Conservation (phyloP, 2,113 vertebrate species). For the Micronycteris hirsuta region DNA sequence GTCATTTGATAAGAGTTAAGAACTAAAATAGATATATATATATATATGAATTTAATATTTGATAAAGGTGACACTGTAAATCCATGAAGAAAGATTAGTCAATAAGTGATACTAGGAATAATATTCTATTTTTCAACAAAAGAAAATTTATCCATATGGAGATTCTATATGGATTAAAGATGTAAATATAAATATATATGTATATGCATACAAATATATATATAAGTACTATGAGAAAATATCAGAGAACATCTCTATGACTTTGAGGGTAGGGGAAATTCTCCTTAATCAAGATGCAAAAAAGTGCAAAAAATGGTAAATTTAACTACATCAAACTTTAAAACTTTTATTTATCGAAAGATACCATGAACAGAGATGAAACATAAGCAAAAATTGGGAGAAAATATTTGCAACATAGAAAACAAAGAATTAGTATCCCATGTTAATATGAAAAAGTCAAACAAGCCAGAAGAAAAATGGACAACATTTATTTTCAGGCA, state of each 20-base stretch:
- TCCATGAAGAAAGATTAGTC: not conserved
- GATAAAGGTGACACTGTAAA: not conserved
- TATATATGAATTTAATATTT: not conserved
- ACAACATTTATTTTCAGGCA: not conserved
- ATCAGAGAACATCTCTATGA: not conserved
- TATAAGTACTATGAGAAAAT: not conserved
- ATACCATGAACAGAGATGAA: not conserved
- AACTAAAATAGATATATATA: not conserved
- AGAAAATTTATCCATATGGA: not conserved
- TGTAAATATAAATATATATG: not conserved
- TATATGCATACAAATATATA: not conserved
- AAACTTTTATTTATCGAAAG: not conserved
- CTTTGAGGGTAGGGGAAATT: not conserved
- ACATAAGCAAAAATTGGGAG: not conserved
- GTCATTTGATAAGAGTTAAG: not conserved
- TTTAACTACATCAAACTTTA: not conserved
- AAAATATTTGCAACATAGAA: not conserved
- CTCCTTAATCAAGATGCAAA: not conserved
- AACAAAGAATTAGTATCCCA: not conserved
- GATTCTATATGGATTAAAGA: not conserved
- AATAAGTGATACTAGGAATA: not conserved
- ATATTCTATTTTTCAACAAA: not conserved
- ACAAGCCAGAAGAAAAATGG: not conserved
- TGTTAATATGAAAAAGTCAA: not conserved
- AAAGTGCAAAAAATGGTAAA: not conserved